Percentiles rank a stretch among this genome's conserved stretches.
Conservation (phyloP, 2,888 invertebrate genomes). For the Epiblema foenella region DNA sequence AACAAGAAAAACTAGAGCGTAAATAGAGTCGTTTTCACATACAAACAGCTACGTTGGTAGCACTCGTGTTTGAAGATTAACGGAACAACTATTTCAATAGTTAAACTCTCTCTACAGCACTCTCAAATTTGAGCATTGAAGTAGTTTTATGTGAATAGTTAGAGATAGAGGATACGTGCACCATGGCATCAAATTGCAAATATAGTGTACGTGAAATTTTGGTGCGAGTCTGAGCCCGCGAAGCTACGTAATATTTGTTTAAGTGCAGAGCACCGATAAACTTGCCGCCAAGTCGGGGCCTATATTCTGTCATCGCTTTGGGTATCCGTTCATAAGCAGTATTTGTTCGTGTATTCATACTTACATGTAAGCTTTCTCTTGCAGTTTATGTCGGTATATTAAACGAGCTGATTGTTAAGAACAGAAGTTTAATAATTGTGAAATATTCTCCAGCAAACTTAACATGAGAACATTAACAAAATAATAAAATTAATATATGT, state of each 20-base stretch:
- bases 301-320: constrained; percentile 42
- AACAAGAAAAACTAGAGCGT: no score
- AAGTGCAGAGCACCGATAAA: constrained; percentile 51
- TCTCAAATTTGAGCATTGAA: constrained; percentile 23
- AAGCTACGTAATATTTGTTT: constrained; percentile 51
- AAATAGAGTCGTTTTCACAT: neutral
- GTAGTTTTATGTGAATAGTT: constrained; percentile 25
- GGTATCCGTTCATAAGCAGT: constrained; percentile 13
- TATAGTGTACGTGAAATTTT: constrained; percentile 41
- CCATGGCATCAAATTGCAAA: constrained; percentile 33
- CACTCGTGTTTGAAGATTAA: constrained; percentile 12
- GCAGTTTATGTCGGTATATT: neutral
- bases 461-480: no score
- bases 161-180: constrained; percentile 22
- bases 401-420: neutral
- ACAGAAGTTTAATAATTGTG: neutral
- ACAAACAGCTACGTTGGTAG: neutral
- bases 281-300: constrained; percentile 46
- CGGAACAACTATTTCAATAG: constrained; percentile 13
- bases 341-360: constrained; percentile 12
- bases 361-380: neutral
- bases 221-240: constrained; percentile 34
- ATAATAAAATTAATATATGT: no score
- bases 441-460: no score
- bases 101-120: constrained; percentile 1